Evolutionary conservation across 1,140 invertebrate species (phyloP).

Genomic region (Drosophila nebulosa): DNA sequence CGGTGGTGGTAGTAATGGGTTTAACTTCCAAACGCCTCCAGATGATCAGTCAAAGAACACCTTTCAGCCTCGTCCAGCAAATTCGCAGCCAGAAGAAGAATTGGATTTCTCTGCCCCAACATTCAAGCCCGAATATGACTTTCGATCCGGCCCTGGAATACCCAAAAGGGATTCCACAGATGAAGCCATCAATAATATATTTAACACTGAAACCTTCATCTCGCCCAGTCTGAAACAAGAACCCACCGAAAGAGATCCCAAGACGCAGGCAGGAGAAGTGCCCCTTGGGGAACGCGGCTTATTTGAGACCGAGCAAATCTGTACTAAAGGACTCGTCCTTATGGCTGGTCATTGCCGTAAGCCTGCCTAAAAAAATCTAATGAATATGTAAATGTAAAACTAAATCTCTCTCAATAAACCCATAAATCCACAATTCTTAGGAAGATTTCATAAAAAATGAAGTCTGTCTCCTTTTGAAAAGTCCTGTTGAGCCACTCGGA

Average conservation of each 20-base stretch:
- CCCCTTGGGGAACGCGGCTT: constrained; percentile 27
- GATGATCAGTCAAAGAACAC: not conserved
- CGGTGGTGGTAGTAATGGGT: not conserved
- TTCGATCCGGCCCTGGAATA: not conserved
- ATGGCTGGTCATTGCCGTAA: constrained; percentile 45
- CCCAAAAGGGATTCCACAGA: not conserved
- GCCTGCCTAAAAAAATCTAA: constrained; percentile 18
- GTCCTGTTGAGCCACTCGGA: too few relatives aligned
- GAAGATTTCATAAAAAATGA: too few relatives aligned
- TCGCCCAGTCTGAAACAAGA: not conserved
- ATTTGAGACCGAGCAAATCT: constrained; percentile 34
- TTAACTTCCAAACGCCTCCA: constrained; percentile 19
- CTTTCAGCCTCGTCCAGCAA: constrained; percentile 32
- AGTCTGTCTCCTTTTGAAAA: too few relatives aligned
- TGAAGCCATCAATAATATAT: constrained; percentile 32
- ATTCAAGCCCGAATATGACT: not conserved
- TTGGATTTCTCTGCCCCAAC: not conserved
- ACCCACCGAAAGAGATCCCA: constrained; percentile 3
- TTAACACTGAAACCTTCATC: constrained; percentile 41
- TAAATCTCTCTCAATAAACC: too few relatives aligned
- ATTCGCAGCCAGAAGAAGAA: not conserved
- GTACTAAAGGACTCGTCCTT: constrained; percentile 20
- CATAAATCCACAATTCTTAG: too few relatives aligned
- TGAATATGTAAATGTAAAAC: too few relatives aligned
- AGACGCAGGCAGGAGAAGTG: constrained; percentile 12